A percentile compares a stretch with the other conserved stretches of the same genome.
Evolutionary conservation across 2,888 invertebrate genomes (phyloP).

Genomic region (Diploptera punctata): DNA sequence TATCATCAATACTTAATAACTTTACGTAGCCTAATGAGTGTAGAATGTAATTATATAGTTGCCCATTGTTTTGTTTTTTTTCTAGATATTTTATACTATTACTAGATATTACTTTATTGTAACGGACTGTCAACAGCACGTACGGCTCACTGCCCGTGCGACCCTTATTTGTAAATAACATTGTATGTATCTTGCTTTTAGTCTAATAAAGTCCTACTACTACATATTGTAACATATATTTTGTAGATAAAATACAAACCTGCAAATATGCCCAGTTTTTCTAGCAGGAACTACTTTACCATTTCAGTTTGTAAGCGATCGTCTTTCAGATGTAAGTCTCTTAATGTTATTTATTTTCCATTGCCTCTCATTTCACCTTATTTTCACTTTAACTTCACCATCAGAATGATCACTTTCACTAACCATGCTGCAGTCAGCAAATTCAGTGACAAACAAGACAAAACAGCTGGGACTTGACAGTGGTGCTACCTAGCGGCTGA

Average conservation of each 20-base stretch:
- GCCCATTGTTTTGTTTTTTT: background rate
- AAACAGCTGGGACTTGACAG: background rate
- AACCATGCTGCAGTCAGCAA: background rate
- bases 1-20: too few species aligned
- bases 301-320: background rate
- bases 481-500: background rate
- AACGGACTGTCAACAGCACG: too few species aligned
- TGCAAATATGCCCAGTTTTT: background rate
- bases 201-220: too few species aligned
- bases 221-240: too few species aligned
- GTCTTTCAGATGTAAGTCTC: background rate
- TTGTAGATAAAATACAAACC: background rate
- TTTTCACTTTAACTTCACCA: background rate
- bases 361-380: background rate
- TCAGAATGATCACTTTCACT: background rate
- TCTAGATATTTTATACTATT: background rate
- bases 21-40: too few species aligned
- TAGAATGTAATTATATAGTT: background rate
- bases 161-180: too few species aligned
- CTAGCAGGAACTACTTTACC: background rate
- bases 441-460: background rate
- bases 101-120: too few species aligned
- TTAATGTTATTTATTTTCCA: background rate
- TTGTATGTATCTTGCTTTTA: too few species aligned
- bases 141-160: too few species aligned